Base-by-base conservation (phyloP, 1,140 invertebrate genomes). In the Periplaneta americana region DNA sequence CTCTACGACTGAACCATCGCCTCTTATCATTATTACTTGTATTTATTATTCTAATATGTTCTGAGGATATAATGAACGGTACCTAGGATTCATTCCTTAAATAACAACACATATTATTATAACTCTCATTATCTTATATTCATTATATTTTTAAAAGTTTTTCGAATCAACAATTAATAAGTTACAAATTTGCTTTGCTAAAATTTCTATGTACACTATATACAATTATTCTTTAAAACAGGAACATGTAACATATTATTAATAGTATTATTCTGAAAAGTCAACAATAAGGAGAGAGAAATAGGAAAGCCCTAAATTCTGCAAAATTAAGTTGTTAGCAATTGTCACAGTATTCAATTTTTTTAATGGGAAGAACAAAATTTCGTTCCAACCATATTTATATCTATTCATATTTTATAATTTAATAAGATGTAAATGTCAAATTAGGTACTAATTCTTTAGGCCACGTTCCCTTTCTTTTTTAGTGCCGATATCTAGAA, bases 181-280 rank as follows among this genome's bases (percentile, higher is more conserved):
- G 34, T 78, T 78, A 78, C 77, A 78, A 78, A 78, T 78, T 34
- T 48, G 77, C 39, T 34, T 48, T 37, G 11, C 77, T 78, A 78
- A 78, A 78, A 78, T 66, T 66, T 28, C 48, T 66, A 66, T 66
- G 48, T 66, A 66, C 48, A 66, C 77, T 78, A 78, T 78, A 78
- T 78, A 78, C 77, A 78, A 78, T 78, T 78, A 37, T 78, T 78
- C 32, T 37, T 78, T 78, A 48, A 48, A 78, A 78, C 35, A 78
- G 77, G 35, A 28, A 37, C 39, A 37, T 37, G 39, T 48, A 78
- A 48, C 39, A 78, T 34, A 48, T 37, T 78, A 78, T 34, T n/a
- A 37, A 34, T 37, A 78, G 77, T n/a, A 78, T 34, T 78, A 37
- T 48, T 28, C 77, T 48, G 39, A 2, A 37, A 48, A 48, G 39